Base-by-base conservation (phyloP, 1,140 invertebrate genomes). In the Oedothorax gibbosus region DNA sequence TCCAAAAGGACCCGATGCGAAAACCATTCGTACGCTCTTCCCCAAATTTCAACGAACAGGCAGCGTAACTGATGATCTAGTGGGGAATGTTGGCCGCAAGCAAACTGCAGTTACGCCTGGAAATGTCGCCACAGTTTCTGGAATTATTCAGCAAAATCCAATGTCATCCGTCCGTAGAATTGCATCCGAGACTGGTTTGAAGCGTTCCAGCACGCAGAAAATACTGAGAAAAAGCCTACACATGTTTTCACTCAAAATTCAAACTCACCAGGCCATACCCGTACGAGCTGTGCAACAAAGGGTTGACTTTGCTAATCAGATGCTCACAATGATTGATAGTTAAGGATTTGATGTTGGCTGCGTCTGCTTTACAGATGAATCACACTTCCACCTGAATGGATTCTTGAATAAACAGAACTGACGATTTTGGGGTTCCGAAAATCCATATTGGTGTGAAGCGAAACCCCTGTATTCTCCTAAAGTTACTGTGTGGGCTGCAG, bases 301-400 rank as follows among this genome's bases (percentile, higher is more conserved):
- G 65, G 5, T 10, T 18, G 20, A 79, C 12, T 85, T 85, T 69
- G 66, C 75, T 6, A 75, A 64, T n/a, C n/a, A n/a, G n/a, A n/a
- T n/a, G n/a, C n/a, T n/a, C n/a, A n/a, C n/a, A n/a, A n/a, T n/a
- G n/a, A 76, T 80, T 35, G 66, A 86, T 15, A 14, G 18, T n/a
- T 18, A 72, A 4, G 57, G 15, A 69, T 81, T 71, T 60, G 53
- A 56, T 81, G 51, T 81, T 66, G 35, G 20, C 60, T 80, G 57
- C 35, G 56, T 85, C n/a, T 71, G 54, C 62, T 87, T 85, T 18
- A 75, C 66, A n/a, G 69, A 87, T 76, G 77, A 87, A 62, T 68
- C 69, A 18, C 66, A 85, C 49, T 87, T 85, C 50, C 51, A 20
- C 14, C 12, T 69, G 15, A 50, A 73, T n/a, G 82, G 82, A 0